Base-by-base conservation (phyloP, 1,140 invertebrate genomes). In the Reticulitermes speratus region DNA sequence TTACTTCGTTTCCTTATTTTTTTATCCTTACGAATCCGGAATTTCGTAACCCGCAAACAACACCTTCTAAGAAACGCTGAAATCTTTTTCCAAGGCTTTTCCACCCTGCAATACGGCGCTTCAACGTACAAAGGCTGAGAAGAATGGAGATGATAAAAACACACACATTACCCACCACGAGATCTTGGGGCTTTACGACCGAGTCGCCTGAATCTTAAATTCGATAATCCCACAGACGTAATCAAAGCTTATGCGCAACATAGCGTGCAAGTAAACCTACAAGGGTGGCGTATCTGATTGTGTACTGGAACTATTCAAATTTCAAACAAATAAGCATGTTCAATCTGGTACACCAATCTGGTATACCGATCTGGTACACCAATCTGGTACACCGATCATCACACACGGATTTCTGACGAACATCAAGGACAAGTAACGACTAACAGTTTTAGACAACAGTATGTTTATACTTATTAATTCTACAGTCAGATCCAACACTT, bases 11-110 rank as follows among this genome's bases (percentile, higher is more conserved):
- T 75, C 14, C 65, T 75, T 75, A 75, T 30, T 75, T 21, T 55
- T 75, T 30, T 75, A 30, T 30, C 65, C 65, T 6, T 75, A 75
- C 65, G 65, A 30, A 75, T 75, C 65, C 65, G 14, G 65, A 75
- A 75, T 75, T 75, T 75, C 65, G 65, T 75, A 75, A 75, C 65
- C 65, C n/a, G 65, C 65, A 75, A 75, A 75, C 65, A 75, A 25
- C 65, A 30, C 65, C 65, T 75, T 75, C 65, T 75, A 75, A 75
- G 65, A 75, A 75, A 11, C n/a, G 65, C 14, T 75, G 65, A 30
- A 75, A 1, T 59, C 1, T 75, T 2, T 14, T 14, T 14, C 25
- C 65, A 75, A n/a, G n/a, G 65, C 65, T 30, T 75, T 75, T 38
- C 38, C 65, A 75, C n/a, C 65, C 65, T 30, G n/a, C 65, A 75